These are phyloP conservation scores for Ophioninae sp. DNA, from an alignment of 2,888 invertebrate species.

Conservation along the genomic window DNA sequence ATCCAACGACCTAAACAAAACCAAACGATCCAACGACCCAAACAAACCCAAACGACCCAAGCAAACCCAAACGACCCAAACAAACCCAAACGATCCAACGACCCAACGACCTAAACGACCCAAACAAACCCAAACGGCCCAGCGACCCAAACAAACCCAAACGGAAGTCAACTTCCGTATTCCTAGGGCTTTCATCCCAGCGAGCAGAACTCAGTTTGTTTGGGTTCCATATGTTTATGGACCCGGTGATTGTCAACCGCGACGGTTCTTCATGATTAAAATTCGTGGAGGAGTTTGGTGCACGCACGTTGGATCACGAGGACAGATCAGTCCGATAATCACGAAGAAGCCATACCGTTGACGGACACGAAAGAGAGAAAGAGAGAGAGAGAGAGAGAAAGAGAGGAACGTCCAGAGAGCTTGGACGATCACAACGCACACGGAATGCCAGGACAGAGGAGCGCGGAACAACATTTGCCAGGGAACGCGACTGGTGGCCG, in stretches of 20 bases:
- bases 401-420: conserved; percentile 3
- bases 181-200: too few species aligned
- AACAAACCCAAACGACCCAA: too few species aligned
- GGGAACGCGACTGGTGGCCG: conserved; percentile 46
- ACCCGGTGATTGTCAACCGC: not conserved
- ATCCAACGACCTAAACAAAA: too few species aligned
- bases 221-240: too few species aligned
- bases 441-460: conserved; percentile 56
- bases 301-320: conserved; percentile 51
- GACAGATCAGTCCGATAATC: conserved; percentile 66
- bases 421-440: conserved; percentile 65
- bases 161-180: too few species aligned
- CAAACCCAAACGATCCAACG: too few species aligned
- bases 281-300: not conserved
- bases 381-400: not conserved
- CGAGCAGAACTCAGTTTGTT: too few species aligned
- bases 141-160: too few species aligned
- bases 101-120: too few species aligned
- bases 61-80: too few species aligned
- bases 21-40: too few species aligned
- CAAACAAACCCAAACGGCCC: too few species aligned
- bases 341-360: conserved; percentile 59
- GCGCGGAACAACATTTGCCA: conserved; percentile 22
- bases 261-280: not conserved
- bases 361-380: conserved; percentile 9